Conservation (phyloP, 2,888 invertebrate genomes). For the Drosophila nigritarsus region DNA sequence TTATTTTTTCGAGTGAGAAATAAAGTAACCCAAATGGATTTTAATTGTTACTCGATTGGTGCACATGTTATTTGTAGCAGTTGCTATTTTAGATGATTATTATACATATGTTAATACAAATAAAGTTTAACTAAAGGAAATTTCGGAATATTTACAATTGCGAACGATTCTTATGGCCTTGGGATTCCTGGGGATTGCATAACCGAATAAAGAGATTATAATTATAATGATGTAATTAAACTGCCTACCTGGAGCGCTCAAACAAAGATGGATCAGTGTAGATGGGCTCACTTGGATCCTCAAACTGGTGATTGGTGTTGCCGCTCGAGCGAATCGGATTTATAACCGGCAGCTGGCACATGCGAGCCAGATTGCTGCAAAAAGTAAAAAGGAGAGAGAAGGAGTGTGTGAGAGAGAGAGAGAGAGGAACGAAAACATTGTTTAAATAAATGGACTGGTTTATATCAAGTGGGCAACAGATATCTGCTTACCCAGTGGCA, state of each 20-base stretch:
- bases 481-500: constrained; percentile 86
- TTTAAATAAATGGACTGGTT: constrained; percentile 55
- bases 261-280: constrained; percentile 96
- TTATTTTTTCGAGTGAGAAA: too few relatives aligned
- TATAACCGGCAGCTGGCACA: constrained; percentile 86
- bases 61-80: neutral
- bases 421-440: constrained; percentile 1
- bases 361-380: constrained; percentile 84
- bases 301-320: constrained; percentile 87
- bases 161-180: constrained; percentile 43
- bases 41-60: neutral
- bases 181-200: constrained; percentile 25
- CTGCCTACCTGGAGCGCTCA: constrained; percentile 90
- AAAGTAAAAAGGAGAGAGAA: neutral
- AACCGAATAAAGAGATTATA: neutral
- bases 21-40: neutral
- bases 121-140: neutral
- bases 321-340: constrained; percentile 86
- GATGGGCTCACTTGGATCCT: constrained; percentile 96
- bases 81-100: neutral
- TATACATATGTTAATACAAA: constrained; percentile 3
- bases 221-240: constrained; percentile 2
- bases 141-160: constrained; percentile 61
- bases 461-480: neutral
- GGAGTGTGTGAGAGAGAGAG: neutral